phyloP scores from a whole-genome alignment of 2,888 invertebrate species.

The Hermodice carunculata region DNA sequence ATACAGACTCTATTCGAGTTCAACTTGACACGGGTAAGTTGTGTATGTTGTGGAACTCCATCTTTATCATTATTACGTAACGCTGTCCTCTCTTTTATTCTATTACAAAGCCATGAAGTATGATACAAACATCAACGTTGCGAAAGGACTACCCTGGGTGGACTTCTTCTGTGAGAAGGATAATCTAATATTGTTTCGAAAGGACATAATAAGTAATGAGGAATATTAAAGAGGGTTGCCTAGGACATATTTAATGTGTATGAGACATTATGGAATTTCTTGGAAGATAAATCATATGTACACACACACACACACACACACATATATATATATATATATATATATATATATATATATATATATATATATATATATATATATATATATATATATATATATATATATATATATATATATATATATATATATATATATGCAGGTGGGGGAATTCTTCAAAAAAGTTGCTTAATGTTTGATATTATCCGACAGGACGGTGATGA shows the following conservation, averaged over 20 bases:
- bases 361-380: background rate
- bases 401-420: background rate
- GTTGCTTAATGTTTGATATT: no score
- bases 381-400: background rate
- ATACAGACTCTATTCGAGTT: slow-evolving; percentile 1
- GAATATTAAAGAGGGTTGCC: background rate
- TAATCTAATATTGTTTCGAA: no score
- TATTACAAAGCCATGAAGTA: no score
- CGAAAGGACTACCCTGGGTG: no score
- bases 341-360: slow-evolving; percentile 6
- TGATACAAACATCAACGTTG: no score
- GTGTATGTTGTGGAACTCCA: no score
- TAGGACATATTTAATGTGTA: background rate
- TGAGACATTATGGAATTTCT: background rate
- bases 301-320: background rate
- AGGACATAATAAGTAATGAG: no score
- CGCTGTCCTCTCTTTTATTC: no score
- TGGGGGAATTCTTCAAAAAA: no score
- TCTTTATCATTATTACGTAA: no score
- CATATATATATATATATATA: background rate
- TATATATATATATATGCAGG: background rate
- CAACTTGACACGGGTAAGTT: slow-evolving; percentile 12
- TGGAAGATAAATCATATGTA: background rate
- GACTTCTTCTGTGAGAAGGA: no score
- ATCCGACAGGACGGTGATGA: no score